Percentiles rank a stretch among this genome's conserved stretches.
These are phyloP conservation scores for Amphibalanus amphitrite DNA, from an alignment of 1,140 invertebrate species.

Conservation along the genomic window DNA sequence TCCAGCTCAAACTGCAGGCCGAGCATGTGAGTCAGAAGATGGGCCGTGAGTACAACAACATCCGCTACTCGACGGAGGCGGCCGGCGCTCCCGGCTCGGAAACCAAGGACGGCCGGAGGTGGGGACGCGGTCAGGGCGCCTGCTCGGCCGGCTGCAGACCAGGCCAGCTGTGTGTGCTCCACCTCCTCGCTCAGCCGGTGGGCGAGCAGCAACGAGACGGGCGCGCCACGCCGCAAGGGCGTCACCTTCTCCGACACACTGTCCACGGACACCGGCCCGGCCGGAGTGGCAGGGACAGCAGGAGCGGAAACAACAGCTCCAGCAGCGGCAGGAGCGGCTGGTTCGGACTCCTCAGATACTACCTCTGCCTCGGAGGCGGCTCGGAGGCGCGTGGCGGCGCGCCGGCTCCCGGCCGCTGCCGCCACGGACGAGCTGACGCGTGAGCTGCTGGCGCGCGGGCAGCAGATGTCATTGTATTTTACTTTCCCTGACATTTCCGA, in stretches of 20 bases:
- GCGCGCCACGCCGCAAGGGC: background rate
- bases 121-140: too few species aligned
- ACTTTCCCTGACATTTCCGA: too few species aligned
- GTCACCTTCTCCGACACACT: background rate
- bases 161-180: background rate
- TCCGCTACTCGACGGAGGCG: too few species aligned
- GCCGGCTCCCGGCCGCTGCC: background rate
- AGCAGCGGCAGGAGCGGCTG: background rate
- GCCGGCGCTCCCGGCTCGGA: too few species aligned
- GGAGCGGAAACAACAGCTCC: too few species aligned
- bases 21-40: constrained; percentile 42
- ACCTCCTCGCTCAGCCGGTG: background rate
- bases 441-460: background rate
- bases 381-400: background rate
- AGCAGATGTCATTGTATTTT: too few species aligned
- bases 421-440: background rate
- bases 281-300: too few species aligned
- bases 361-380: background rate
- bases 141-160: too few species aligned
- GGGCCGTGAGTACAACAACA: constrained; percentile 81
- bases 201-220: too few species aligned
- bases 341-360: background rate
- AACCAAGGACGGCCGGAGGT: too few species aligned
- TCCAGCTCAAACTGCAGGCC: background rate
- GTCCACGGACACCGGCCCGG: background rate